phyloP scores from a whole-genome alignment of 1,140 invertebrate species.

The Leptinotarsa lineolata region DNA sequence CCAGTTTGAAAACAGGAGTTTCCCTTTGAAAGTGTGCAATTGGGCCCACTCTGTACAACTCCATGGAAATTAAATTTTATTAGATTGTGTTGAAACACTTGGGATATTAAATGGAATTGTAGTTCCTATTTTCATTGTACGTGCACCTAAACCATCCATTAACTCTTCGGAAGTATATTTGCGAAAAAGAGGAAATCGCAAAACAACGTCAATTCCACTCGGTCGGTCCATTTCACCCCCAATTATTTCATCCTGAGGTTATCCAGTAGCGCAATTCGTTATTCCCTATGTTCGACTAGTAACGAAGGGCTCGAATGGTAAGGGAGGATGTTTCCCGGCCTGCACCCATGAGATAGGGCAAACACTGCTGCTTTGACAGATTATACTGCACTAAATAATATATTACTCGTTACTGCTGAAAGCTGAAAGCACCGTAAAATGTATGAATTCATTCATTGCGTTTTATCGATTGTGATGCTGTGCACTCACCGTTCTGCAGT shows the following conservation, averaged over 20 bases:
- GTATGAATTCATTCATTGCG: slow-evolving; percentile 22
- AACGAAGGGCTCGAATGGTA: not conserved
- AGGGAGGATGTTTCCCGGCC: slow-evolving; percentile 29
- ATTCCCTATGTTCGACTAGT: not conserved
- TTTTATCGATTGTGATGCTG: slow-evolving; percentile 25
- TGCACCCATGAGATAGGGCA: slow-evolving; percentile 36
- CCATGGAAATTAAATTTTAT: too few species aligned
- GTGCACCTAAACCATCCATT: not conserved
- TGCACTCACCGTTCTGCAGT: not conserved
- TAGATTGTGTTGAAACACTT: too few species aligned
- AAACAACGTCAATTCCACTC: slow-evolving; percentile 24
- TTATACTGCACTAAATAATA: slow-evolving; percentile 38
- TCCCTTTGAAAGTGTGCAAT: too few species aligned
- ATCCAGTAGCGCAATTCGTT: slow-evolving; percentile 20
- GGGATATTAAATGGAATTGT: too few species aligned
- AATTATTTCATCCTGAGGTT: slow-evolving; percentile 24
- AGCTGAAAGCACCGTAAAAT: slow-evolving; percentile 31
- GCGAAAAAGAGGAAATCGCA: slow-evolving; percentile 4
- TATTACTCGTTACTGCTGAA: slow-evolving; percentile 33
- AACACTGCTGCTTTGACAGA: slow-evolving; percentile 34
- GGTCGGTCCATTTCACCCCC: slow-evolving; percentile 25
- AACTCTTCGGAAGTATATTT: not conserved
- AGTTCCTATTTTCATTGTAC: too few species aligned
- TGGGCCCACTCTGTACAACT: too few species aligned
- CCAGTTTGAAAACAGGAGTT: too few species aligned